Percentiles rank a stretch among this genome's conserved stretches.
Conservation (phyloP, 2,797 vertebrate species). For the Cynopterus sphinx region DNA sequence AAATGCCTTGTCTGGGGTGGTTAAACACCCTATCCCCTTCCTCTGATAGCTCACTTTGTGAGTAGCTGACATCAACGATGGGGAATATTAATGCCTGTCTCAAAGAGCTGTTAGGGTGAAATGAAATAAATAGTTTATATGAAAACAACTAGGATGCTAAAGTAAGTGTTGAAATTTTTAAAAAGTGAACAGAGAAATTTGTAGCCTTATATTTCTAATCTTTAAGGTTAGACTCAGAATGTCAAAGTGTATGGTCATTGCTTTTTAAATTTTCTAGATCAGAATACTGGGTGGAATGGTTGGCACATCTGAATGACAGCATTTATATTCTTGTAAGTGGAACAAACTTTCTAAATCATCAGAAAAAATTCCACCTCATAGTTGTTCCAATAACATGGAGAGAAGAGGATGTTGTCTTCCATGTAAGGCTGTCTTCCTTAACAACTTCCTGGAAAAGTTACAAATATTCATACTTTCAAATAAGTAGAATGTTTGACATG, state of each 20-base stretch:
- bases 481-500: neutral
- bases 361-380: conserved; percentile 4
- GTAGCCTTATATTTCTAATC: neutral
- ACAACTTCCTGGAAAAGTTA: conserved; percentile 34
- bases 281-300: neutral
- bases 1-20: neutral
- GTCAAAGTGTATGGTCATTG: neutral
- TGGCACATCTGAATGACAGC: neutral
- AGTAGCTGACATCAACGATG: neutral
- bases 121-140: neutral
- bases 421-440: neutral
- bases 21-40: fast-evolving
- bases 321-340: neutral
- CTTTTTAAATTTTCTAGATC: neutral
- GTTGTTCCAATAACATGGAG: neutral
- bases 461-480: neutral
- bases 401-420: neutral
- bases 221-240: neutral
- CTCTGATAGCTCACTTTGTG: neutral
- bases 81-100: neutral
- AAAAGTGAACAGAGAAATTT: neutral
- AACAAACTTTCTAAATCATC: neutral
- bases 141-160: neutral
- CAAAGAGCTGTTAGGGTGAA: neutral
- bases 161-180: neutral